Conservation (phyloP, 2,113 vertebrate genomes). For the Cyanistes caeruleus region DNA sequence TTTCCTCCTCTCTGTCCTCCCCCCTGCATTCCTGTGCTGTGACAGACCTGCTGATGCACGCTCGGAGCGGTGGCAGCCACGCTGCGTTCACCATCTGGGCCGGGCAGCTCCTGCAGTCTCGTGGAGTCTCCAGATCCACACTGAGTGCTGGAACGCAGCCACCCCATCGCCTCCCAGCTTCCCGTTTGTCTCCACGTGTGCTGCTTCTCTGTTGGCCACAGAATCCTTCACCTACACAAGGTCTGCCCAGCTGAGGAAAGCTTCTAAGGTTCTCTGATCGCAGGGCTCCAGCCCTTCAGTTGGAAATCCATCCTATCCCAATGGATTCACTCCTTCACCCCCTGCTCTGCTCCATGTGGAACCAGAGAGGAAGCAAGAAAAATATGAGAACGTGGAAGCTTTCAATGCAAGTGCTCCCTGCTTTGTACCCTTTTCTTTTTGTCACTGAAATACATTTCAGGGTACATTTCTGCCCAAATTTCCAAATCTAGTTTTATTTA, state of each 20-base stretch:
- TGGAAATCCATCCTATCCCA: neutral
- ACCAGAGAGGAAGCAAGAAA: neutral
- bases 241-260: neutral
- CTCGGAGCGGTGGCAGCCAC: neutral
- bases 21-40: neutral
- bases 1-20: neutral
- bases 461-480: neutral
- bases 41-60: slow-evolving; percentile 29
- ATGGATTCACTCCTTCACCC: neutral
- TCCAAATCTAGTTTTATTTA: neutral
- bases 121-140: neutral
- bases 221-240: neutral
- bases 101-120: neutral
- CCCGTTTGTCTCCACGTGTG: accelerated
- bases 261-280: accelerated
- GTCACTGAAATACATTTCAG: neutral
- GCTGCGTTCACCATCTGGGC: slow-evolving; percentile 46
- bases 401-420: neutral
- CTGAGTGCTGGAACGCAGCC: neutral
- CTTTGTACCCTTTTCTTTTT: neutral
- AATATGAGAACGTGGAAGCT: neutral
- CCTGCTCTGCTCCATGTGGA: neutral
- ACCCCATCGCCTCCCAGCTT: neutral
- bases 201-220: neutral
- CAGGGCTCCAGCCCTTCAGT: neutral